A percentile compares a stretch with the other conserved stretches of the same genome.
phyloP scores from a whole-genome alignment of 2,797 vertebrate species.

The Pristis pectinata region DNA sequence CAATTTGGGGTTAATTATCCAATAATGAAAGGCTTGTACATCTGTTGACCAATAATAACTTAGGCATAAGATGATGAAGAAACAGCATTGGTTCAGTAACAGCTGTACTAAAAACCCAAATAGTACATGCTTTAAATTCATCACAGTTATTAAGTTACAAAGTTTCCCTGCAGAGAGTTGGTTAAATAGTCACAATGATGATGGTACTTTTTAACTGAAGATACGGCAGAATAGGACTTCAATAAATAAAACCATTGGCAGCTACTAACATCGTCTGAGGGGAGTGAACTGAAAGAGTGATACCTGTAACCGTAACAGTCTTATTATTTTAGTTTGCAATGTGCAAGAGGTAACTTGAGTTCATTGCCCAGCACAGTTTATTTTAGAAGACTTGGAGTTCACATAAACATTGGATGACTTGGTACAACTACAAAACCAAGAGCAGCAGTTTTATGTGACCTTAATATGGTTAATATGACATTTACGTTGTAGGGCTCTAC shows the following conservation, averaged over 20 bases:
- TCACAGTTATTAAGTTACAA: not conserved
- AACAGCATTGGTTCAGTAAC: not conserved
- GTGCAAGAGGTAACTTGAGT: not conserved
- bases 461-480: not conserved
- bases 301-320: constrained; percentile 5
- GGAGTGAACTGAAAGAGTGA: constrained; percentile 11
- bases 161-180: not conserved
- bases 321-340: not conserved
- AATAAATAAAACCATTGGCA: constrained; percentile 30
- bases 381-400: constrained; percentile 1
- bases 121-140: not conserved
- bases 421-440: not conserved
- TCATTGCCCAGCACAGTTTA: constrained; percentile 7
- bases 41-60: not conserved
- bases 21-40: not conserved
- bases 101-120: not conserved
- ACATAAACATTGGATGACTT: constrained; percentile 20
- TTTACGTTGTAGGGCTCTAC: not conserved
- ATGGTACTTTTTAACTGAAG: not conserved
- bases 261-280: not conserved
- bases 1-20: not conserved
- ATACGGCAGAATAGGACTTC: not conserved
- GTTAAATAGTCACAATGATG: not conserved
- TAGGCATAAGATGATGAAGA: not conserved
- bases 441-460: not conserved